Base-by-base conservation (phyloP, 2,888 invertebrate genomes). In the Drosophila robusta region DNA sequence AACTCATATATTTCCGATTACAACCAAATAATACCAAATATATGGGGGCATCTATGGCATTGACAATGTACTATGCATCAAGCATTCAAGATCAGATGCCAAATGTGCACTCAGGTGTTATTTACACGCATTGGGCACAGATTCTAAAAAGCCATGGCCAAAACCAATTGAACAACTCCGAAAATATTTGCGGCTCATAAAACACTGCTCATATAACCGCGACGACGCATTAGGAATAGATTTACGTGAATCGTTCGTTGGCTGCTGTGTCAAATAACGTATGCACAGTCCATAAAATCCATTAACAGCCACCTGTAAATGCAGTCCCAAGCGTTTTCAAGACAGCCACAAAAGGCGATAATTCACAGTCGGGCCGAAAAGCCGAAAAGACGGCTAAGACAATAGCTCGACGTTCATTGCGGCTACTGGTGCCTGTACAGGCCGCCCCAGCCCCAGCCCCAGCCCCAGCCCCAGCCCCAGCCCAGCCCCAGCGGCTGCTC, bases 261-360 rank as follows among this genome's bases (percentile, higher is more conserved):
- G 46, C 22, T 39, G 50, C 60, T 51, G 49, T 22, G 50, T 39
- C 52, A 41, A 49, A 56, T 56, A 67, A 38, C 32, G n/a, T 46
- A 49, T 45, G 42, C 50, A 46, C 57, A 57, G 51, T 56, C 68
- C 78, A 86, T 88, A 86, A 86, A 88, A 69, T 67, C 69, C 76
- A 87, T 88, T 87, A 88, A 73, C 87, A 75, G 65, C 29, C 74
- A 75, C 39, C 70, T 80, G 86, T 74, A 84, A 86, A 80, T 84
- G 79, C 79, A 76, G 60, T 61, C 44, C 11, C 22, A 22, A 51
- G 46, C n/a, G 22, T 14, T 55, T 64, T 32, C 22, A 1, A 22
- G 38, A 3, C 36, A 32, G 44, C 47, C 49, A 55, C 57, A 55
- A 61, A 57, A 54, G 70, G 61, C 63, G 55, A 57, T 70, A 74